Evolutionary conservation across 2,888 invertebrate genomes (phyloP).

Genomic region (Drosophila siamana): DNA sequence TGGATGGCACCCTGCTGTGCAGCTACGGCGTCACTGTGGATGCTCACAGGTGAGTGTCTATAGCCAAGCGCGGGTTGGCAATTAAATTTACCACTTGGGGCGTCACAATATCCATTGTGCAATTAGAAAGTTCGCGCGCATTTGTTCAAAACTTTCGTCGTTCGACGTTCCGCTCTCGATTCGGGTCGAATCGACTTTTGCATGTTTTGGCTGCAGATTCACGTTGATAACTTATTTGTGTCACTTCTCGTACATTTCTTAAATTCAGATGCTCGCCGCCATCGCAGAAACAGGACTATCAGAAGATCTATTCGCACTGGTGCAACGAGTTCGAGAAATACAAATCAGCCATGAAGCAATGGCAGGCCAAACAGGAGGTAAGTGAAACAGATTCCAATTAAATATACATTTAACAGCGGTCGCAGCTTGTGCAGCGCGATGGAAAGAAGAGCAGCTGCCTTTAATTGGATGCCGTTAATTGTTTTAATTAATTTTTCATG

Average conservation of each 20-base stretch:
- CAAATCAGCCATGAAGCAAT: conserved; percentile 97
- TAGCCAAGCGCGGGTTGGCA: conserved; percentile 17
- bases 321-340: conserved; percentile 99
- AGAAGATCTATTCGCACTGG: conserved; percentile 98
- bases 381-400: conserved; percentile 33
- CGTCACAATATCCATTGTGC: conserved; percentile 49
- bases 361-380: conserved; percentile 97
- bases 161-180: not conserved
- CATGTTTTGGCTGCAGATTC: too few species aligned
- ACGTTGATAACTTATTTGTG: conserved; percentile 65
- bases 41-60: conserved; percentile 89
- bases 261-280: conserved; percentile 91
- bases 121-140: conserved; percentile 55
- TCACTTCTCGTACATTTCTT: not conserved
- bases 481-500: conserved; percentile 83
- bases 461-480: conserved; percentile 77
- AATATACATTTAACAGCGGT: conserved; percentile 41
- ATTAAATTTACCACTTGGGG: conserved; percentile 53
- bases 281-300: conserved; percentile 95
- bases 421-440: not conserved
- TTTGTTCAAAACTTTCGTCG: conserved; percentile 35
- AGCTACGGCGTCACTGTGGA: conserved; percentile 97
- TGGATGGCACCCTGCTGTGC: conserved; percentile 94
- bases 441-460: conserved; percentile 52
- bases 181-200: too few species aligned